Percentiles rank a stretch among this genome's conserved stretches.
These are phyloP conservation scores for Isichthys henryi DNA, from an alignment of 2,113 vertebrate species.

Conservation along the genomic window DNA sequence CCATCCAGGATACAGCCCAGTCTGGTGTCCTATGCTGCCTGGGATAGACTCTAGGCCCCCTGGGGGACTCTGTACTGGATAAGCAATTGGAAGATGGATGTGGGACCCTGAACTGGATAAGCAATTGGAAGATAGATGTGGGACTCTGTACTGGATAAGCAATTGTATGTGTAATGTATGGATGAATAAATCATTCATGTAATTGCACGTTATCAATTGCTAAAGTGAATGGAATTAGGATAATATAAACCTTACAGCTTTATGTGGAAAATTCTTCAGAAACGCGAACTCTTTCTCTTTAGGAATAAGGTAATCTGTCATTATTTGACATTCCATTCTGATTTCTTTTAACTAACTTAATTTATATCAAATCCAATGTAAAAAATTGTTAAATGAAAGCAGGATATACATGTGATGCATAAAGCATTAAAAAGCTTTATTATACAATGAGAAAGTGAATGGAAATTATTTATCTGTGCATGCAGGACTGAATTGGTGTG, in stretches of 20 bases:
- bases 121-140: too few species aligned
- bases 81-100: too few species aligned
- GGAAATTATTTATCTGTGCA: background rate
- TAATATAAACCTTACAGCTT: background rate
- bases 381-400: background rate
- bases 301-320: background rate
- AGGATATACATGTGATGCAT: background rate
- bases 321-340: background rate
- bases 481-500: background rate
- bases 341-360: background rate
- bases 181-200: background rate
- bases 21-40: background rate
- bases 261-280: background rate
- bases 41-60: background rate
- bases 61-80: background rate
- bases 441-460: background rate
- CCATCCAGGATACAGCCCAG: background rate
- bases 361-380: background rate
- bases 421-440: background rate
- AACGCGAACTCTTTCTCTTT: background rate
- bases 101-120: too few species aligned
- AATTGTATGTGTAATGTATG: background rate
- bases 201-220: background rate
- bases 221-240: background rate
- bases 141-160: background rate